A percentile compares a stretch with the other conserved stretches of the same genome.
phyloP scores from a whole-genome alignment of 2,113 vertebrate species.

The Urocynchramus pylzowi region DNA sequence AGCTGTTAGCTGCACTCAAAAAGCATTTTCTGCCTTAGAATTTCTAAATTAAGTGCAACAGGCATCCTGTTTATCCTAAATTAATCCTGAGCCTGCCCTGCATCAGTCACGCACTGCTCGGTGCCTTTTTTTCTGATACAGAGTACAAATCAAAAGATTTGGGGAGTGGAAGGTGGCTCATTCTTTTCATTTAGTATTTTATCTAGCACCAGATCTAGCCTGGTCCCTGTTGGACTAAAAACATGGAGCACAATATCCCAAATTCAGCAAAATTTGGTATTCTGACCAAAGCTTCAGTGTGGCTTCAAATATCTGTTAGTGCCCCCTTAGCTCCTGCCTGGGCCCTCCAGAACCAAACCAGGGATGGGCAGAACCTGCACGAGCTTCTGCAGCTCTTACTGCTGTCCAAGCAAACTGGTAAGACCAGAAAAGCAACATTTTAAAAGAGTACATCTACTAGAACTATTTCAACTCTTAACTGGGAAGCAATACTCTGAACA shows the following conservation, averaged over 20 bases:
- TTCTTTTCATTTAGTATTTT: background rate
- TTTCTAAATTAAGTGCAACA: background rate
- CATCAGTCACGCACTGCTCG: background rate
- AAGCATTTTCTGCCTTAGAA: background rate
- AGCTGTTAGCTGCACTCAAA: background rate
- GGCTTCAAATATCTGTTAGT: background rate
- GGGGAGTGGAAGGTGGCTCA: background rate
- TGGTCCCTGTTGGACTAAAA: background rate
- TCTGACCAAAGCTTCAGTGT: background rate
- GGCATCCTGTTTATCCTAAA: slow-evolving; percentile 23
- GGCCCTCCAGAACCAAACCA: background rate
- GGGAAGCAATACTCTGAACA: background rate
- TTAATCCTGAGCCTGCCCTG: background rate
- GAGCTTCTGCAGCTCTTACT: background rate
- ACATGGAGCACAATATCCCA: background rate
- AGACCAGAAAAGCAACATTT: background rate
- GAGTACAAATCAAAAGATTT: background rate
- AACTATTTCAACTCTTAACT: background rate
- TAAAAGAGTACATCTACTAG: background rate
- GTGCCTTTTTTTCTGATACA: background rate
- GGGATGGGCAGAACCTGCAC: background rate
- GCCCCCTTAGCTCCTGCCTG: background rate
- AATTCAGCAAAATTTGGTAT: background rate
- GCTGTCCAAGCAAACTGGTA: background rate
- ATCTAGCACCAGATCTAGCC: background rate